Percentiles rank a stretch among this genome's conserved stretches.
Evolutionary conservation across 2,797 vertebrate species (phyloP).

Genomic region (Syndactyla subalaris): DNA sequence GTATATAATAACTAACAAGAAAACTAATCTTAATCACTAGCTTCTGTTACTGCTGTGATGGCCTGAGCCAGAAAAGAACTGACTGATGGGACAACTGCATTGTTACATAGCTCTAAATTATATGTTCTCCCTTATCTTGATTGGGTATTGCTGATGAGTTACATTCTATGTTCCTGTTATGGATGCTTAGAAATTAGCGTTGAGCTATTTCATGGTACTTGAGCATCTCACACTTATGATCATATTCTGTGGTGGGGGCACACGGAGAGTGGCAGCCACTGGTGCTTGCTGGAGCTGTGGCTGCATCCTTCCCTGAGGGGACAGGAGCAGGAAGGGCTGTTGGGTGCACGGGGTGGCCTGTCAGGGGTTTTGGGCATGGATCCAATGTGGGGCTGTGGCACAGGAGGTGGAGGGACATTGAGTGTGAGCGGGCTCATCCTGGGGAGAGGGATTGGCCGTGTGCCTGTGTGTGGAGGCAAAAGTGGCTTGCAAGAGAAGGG

Average conservation of each 20-base stretch:
- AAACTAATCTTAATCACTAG: background rate
- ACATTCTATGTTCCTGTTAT: background rate
- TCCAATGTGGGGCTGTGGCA: background rate
- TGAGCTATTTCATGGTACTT: background rate
- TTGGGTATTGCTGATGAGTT: background rate
- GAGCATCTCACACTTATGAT: background rate
- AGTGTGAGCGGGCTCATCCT: background rate
- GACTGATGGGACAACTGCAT: background rate
- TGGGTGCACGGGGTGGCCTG: background rate
- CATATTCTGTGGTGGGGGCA: conserved; percentile 37
- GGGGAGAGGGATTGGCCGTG: background rate
- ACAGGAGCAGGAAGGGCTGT: background rate
- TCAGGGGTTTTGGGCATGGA: background rate
- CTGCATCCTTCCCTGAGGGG: conserved; percentile 77
- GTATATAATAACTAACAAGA: background rate
- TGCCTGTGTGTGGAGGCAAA: background rate
- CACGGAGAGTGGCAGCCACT: conserved; percentile 89
- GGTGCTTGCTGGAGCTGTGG: conserved; percentile 79
- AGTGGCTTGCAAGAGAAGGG: background rate
- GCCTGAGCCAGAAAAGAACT: background rate
- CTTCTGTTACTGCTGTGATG: background rate
- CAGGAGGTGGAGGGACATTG: no score
- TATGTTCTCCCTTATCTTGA: background rate
- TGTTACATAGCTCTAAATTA: background rate
- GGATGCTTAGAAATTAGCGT: background rate